phyloP scores from a whole-genome alignment of 2,113 vertebrate species.

The Uropsilus gracilis region DNA sequence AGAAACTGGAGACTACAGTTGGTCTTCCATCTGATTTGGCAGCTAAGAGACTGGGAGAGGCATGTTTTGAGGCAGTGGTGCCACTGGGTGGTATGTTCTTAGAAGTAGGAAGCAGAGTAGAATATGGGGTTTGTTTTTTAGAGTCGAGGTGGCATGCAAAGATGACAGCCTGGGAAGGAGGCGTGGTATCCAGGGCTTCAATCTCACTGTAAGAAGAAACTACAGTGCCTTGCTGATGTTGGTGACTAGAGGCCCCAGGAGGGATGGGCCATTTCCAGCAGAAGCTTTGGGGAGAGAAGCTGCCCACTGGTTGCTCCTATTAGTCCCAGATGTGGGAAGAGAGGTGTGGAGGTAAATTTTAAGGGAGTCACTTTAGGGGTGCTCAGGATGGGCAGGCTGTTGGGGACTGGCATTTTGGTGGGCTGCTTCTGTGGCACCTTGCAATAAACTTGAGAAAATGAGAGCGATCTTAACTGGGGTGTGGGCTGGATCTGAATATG shows the following conservation, averaged over 20 bases:
- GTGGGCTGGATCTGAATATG: slow-evolving; percentile 72
- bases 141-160: too few species aligned
- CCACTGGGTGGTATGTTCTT: not conserved
- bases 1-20: not conserved
- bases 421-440: not conserved
- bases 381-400: fast-evolving
- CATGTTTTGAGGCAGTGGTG: not conserved
- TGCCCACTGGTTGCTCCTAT: not conserved
- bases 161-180: not conserved
- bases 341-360: not conserved
- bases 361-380: too few species aligned
- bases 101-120: not conserved
- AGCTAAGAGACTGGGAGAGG: slow-evolving; percentile 73
- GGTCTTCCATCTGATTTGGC: slow-evolving; percentile 79
- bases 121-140: not conserved
- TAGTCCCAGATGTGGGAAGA: not conserved
- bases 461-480: slow-evolving; percentile 57
- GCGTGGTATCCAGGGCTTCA: not conserved
- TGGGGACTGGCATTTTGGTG: not conserved
- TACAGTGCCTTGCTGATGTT: not conserved
- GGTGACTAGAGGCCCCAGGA: fast-evolving
- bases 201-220: fast-evolving
- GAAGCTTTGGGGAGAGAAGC: slow-evolving; percentile 55
- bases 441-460: slow-evolving; percentile 78
- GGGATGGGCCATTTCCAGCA: fast-evolving